phyloP scores from a whole-genome alignment of 2,113 vertebrate species.

The Malurus melanocephalus region DNA sequence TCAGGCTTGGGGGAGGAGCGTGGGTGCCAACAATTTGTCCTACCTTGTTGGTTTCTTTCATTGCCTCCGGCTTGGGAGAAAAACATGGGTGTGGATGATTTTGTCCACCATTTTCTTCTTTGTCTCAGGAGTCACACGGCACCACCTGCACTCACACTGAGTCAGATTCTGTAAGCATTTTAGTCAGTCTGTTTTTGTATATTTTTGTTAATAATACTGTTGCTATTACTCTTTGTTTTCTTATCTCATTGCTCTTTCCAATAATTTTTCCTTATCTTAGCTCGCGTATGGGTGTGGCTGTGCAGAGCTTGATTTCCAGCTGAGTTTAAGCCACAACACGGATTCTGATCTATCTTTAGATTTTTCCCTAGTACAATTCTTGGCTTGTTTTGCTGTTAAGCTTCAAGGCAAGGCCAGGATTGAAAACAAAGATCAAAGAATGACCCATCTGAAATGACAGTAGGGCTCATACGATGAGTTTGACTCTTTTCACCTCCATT shows the following conservation, averaged over 20 bases:
- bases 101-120: background rate
- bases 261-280: background rate
- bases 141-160: background rate
- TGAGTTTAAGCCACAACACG: accelerated
- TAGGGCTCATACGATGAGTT: accelerated
- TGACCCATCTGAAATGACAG: background rate
- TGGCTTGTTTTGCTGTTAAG: background rate
- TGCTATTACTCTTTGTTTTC: background rate
- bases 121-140: accelerated
- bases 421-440: background rate
- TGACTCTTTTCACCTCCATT: background rate
- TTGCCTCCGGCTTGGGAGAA: background rate
- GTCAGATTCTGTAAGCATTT: accelerated
- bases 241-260: background rate
- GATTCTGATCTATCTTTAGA: background rate
- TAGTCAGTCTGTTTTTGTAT: background rate
- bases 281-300: background rate
- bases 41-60: background rate
- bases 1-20: accelerated
- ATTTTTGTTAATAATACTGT: background rate
- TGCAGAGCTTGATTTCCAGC: background rate
- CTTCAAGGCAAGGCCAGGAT: background rate
- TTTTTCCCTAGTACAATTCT: background rate
- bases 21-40: background rate
- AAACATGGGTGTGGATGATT: accelerated